These are phyloP conservation scores for Nymphicus hollandicus DNA, from an alignment of 2,113 vertebrate genomes.

Conservation along the genomic window DNA sequence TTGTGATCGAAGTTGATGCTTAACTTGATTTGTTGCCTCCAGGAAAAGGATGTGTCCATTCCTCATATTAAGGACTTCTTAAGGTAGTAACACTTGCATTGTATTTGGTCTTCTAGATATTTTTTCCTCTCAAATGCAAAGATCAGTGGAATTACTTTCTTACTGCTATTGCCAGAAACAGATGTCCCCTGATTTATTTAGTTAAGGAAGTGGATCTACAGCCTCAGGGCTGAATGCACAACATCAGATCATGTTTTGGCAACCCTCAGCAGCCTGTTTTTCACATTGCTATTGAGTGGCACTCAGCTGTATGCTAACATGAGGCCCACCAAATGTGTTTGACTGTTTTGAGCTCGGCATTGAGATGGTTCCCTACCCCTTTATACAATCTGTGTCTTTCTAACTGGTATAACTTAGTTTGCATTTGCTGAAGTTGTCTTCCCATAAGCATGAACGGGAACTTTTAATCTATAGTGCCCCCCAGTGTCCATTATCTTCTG, in stretches of 20 bases:
- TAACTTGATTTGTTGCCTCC: background rate
- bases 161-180: constrained; percentile 4
- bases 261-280: background rate
- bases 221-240: background rate
- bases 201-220: background rate
- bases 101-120: background rate
- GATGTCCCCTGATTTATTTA: background rate
- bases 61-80: background rate
- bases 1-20: background rate
- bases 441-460: background rate
- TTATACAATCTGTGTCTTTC: background rate
- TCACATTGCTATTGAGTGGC: background rate
- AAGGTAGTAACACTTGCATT: background rate
- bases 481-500: background rate
- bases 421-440: background rate
- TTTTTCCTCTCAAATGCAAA: background rate
- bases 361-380: background rate
- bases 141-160: background rate
- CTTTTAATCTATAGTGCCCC: background rate
- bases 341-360: background rate
- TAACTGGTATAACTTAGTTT: background rate
- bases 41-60: background rate
- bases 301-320: background rate
- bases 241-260: background rate
- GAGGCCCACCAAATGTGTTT: background rate